Evolutionary conservation across 2,888 invertebrate species (phyloP).

Genomic region (Apamea monoglypha): DNA sequence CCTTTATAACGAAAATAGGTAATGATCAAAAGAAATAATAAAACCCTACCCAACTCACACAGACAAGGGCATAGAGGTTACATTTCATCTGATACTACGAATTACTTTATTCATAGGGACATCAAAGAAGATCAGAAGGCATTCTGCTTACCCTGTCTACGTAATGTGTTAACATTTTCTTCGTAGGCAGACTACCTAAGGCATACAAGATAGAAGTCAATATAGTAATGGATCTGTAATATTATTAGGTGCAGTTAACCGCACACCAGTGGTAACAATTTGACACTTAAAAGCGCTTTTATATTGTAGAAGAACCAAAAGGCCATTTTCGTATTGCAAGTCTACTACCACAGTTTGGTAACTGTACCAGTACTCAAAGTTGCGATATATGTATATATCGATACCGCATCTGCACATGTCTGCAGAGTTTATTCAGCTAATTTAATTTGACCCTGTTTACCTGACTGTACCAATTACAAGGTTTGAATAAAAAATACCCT

Average conservation of each 20-base stretch:
- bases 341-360: neutral
- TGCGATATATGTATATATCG: too few relatives aligned
- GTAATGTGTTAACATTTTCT: conserved; percentile 6
- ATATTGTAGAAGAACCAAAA: neutral
- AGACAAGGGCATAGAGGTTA: conserved; percentile 45
- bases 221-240: conserved; percentile 21
- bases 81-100: conserved; percentile 28
- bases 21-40: conserved; percentile 44
- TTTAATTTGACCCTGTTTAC: neutral
- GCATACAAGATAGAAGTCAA: conserved; percentile 7
- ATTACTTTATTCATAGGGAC: conserved; percentile 24
- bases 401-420: neutral
- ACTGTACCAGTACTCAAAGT: neutral
- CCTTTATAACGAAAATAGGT: conserved; percentile 28
- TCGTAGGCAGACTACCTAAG: neutral
- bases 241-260: neutral
- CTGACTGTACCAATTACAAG: neutral
- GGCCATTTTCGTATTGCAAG: neutral
- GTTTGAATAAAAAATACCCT: neutral
- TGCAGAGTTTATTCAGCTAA: neutral
- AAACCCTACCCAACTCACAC: conserved; percentile 48
- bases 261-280: neutral
- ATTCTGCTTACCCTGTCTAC: conserved; percentile 4
- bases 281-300: neutral
- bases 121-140: conserved; percentile 45